Evolutionary conservation across 2,797 vertebrate genomes (phyloP), one percentile per base, ranked within the genome.

Genomic region (Threskiornis aethiopicus): DNA sequence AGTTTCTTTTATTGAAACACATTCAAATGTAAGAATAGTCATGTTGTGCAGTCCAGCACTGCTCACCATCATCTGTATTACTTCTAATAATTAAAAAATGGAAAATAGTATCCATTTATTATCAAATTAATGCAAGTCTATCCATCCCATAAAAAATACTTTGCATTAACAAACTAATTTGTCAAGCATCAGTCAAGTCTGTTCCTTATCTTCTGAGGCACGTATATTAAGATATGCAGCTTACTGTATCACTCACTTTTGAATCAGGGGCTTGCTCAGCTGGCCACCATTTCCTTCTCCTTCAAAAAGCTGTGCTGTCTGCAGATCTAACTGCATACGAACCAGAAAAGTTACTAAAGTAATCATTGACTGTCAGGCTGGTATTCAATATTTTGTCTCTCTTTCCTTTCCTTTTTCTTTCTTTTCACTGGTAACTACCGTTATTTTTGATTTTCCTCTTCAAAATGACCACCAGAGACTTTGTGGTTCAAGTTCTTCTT

Each of bases 141-240:
- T 73, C 24, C 18, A 71, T 59, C 22, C 57, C 13, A 35, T 39
- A 49, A 84, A 37, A 80, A 55, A 72, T 24, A 73, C 13, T 55
- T 69, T 22, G 31, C 29, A 81, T 57, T 71, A 83, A 64, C 26
- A 55, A 44, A 84, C 7, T 55, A 65, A 66, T 58, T 64, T 61
- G 14, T 26, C 42, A 90, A 81, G 54, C 15, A 78, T 16, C 6
- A 31, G 4, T 29, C 29, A 66, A 52, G 28, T 19, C 16, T 44
- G 16, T 37, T 26, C 26, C 20, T 69, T 69, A 42, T 69, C 41
- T 84, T 93, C 33, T 46, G 8, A 81, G 35, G 17, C 33, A 47
- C 0, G 0, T 24, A n/a, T 25, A 58, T 59, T 65, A 55, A 81
- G 39, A 69, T 47, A 35, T 1, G 10, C 8, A 59, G 9, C 58